Evolutionary conservation across 2,113 vertebrate species (phyloP), one percentile per base, ranked within the genome.

Genomic region (Cettia cetti): DNA sequence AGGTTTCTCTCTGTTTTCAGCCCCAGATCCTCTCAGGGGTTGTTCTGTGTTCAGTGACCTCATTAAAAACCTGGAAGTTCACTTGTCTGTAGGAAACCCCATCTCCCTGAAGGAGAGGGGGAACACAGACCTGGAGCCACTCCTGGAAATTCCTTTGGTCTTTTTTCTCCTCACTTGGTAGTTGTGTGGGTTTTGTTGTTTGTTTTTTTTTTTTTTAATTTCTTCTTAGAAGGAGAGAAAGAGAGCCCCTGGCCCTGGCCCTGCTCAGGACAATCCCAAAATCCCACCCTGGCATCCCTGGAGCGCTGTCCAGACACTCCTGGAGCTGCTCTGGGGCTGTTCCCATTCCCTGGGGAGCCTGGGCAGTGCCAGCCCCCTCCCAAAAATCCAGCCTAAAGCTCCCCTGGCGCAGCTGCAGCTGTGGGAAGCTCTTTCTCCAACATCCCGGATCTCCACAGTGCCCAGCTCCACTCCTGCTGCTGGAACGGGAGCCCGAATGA

Each of bases 311-410:
- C 68, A 40, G 10, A 31, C 8, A 0, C 37, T 71, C n/a, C 78
- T 17, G 40, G 22, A 64, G 60, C 59, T 52, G n/a, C n/a, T n/a
- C 59, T 12, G 75, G 52, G 40, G 27, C 21, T 0, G 13, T 21
- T 42, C 8, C 53, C 53, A 23, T 39, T 50, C 53, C 65, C 54
- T 69, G 77, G 40, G 77, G 61, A 44, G 6, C 13, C 33, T 13
- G 28, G 21, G 7, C 79, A 70, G 35, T 60, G 65, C 56, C 79
- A n/a, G 30, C 28, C 28, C 35, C 53, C 42, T 23, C 13, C 31
- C 79, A 35, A 7, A 35, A 8, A 31, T 31, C 56, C 56, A 3
- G 0, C 31, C 66, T 1, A 1, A 24, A 3, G 7, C 31, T 5
- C 28, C 40, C 64, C 42, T 7, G 35, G 9, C 30, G 2, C 65